Percentiles rank a stretch among this genome's conserved stretches.
phyloP scores from a whole-genome alignment of 2,888 invertebrate genomes.

The Orthosia gothica region DNA sequence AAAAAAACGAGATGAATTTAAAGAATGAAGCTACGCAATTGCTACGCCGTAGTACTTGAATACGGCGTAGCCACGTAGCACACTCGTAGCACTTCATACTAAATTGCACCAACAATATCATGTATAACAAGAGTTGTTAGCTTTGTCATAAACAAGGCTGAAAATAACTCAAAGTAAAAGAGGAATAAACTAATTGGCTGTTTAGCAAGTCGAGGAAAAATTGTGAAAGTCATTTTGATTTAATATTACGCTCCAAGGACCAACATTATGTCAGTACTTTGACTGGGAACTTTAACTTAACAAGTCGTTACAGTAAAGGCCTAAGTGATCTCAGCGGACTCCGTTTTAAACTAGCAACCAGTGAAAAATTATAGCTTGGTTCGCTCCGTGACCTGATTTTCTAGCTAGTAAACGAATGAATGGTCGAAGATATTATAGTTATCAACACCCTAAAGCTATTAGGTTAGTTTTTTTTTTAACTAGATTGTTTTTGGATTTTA shows the following conservation, averaged over 20 bases:
- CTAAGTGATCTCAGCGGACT: conserved; percentile 52
- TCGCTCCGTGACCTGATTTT: conserved; percentile 16
- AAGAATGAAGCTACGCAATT: conserved; percentile 4
- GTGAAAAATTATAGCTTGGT: conserved; percentile 18
- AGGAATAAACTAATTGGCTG: conserved; percentile 17
- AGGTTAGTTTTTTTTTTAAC: neutral
- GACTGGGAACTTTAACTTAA: conserved; percentile 40
- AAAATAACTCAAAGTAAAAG: neutral
- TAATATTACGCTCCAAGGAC: conserved; percentile 49
- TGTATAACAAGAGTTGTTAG: too few relatives aligned
- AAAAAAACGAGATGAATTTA: neutral
- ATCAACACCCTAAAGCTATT: conserved; percentile 1
- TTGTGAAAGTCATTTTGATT: conserved; percentile 45
- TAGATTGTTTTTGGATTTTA: too few relatives aligned
- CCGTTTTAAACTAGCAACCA: conserved; percentile 8
- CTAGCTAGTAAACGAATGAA: neutral
- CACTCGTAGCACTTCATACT: neutral
- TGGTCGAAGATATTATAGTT: neutral
- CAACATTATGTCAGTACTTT: conserved; percentile 55
- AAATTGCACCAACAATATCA: neutral
- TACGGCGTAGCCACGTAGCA: conserved; percentile 29
- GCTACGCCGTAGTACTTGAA: conserved; percentile 24
- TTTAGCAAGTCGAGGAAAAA: conserved; percentile 28
- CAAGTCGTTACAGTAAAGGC: conserved; percentile 48
- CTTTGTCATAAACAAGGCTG: neutral